A percentile compares a stretch with the other conserved stretches of the same genome.
Evolutionary conservation across 2,888 invertebrate genomes (phyloP).

Genomic region (Aspidapion aeneum): DNA sequence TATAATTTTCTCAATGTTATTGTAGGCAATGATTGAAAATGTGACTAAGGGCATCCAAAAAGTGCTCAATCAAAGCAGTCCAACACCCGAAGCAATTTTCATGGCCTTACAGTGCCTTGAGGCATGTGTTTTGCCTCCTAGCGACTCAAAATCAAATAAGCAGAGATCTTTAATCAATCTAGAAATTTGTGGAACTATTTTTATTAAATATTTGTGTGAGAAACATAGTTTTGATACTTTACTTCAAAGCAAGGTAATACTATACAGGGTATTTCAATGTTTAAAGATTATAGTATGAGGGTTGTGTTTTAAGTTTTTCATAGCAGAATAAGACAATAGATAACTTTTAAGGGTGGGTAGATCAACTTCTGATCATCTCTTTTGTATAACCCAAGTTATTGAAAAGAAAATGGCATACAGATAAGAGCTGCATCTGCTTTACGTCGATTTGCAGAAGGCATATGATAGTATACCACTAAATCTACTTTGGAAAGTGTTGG

Average conservation of each 20-base stretch:
- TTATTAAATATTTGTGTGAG: constrained; percentile 44
- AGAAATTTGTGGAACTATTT: constrained; percentile 46
- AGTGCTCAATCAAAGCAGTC: not conserved
- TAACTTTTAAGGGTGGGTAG: too few species aligned
- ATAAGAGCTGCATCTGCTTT: too few species aligned
- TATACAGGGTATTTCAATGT: too few species aligned
- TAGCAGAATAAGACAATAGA: too few species aligned
- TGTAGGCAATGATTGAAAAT: constrained; percentile 8
- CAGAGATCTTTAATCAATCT: constrained; percentile 25
- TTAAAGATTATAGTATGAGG: too few species aligned
- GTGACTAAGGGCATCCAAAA: not conserved
- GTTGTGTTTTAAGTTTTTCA: too few species aligned
- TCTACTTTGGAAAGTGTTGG: too few species aligned
- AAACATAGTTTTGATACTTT: constrained; percentile 48
- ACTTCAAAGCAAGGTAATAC: constrained; percentile 51
- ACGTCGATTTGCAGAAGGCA: too few species aligned
- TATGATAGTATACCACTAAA: too few species aligned
- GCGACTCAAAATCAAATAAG: constrained; percentile 18
- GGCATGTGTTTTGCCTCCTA: constrained; percentile 33
- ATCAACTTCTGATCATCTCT: too few species aligned
- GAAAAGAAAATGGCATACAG: too few species aligned
- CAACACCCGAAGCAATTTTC: constrained; percentile 29
- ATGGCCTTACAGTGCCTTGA: constrained; percentile 41
- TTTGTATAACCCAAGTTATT: too few species aligned
- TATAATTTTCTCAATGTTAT: not conserved